phyloP scores from a whole-genome alignment of 53 echinoderm and acorn worm species.

The Echinometra lucunter region DNA sequence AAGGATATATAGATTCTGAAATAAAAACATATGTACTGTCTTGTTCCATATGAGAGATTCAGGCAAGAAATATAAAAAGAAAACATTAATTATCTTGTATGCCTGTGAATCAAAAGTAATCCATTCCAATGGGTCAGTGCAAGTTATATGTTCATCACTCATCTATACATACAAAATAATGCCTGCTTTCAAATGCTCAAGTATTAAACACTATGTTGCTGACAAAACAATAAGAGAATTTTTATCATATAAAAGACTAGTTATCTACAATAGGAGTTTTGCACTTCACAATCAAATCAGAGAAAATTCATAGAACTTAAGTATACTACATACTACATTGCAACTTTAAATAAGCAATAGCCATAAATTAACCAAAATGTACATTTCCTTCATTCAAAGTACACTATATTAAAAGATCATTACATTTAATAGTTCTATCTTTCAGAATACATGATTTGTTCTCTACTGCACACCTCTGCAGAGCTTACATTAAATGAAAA shows the following conservation, averaged over 20 bases:
- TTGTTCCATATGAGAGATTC: neutral
- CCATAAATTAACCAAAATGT: constrained; percentile 52
- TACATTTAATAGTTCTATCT: neutral
- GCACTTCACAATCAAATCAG: constrained; percentile 36
- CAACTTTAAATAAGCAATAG: neutral
- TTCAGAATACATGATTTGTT: constrained; percentile 15
- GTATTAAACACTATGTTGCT: neutral
- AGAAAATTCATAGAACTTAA: constrained; percentile 2
- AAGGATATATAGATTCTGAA: neutral
- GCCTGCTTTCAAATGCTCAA: neutral
- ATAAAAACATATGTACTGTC: neutral
- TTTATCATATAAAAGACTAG: neutral
- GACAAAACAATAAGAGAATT: neutral
- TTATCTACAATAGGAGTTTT: constrained; percentile 26
- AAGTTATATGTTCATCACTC: neutral
- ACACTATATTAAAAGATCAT: neutral
- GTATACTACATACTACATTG: constrained; percentile 20
- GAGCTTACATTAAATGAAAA: neutral
- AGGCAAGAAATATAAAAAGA: neutral
- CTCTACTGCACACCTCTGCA: neutral
- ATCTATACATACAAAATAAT: constrained; percentile 19
- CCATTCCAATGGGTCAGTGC: neutral
- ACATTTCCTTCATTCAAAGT: constrained; percentile 2
- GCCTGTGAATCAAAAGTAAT: too few species aligned
- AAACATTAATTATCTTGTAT: neutral